These are phyloP conservation scores for Pseudomyrmex flavicornis DNA, from an alignment of 1,140 invertebrate species.

Conservation along the genomic window DNA sequence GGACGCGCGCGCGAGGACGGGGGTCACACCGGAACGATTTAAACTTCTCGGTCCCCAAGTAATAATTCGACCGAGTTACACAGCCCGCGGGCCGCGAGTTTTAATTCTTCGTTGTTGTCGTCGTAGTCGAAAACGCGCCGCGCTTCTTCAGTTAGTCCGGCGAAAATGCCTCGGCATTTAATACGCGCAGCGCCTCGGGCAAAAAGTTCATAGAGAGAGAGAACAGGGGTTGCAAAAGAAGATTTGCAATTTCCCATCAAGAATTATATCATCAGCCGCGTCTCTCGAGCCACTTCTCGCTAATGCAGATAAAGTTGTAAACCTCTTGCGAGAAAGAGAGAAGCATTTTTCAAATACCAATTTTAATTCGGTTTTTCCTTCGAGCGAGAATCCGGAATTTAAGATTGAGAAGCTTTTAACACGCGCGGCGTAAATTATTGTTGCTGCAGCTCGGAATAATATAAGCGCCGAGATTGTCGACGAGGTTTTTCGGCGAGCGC, in stretches of 20 bases:
- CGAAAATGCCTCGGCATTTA: slow-evolving; percentile 57
- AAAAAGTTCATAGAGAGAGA: slow-evolving; percentile 11
- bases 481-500: slow-evolving; percentile 41
- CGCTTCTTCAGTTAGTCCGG: not conserved
- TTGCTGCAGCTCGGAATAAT: slow-evolving; percentile 34
- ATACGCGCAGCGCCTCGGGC: slow-evolving; percentile 43
- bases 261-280: not conserved
- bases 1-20: not conserved
- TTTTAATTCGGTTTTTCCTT: not conserved
- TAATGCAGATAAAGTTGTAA: not conserved
- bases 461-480: slow-evolving; percentile 45
- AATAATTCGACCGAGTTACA: slow-evolving; percentile 78
- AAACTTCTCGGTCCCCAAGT: slow-evolving; percentile 77
- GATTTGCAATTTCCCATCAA: not conserved
- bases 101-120: slow-evolving; percentile 39
- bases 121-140: slow-evolving; percentile 28
- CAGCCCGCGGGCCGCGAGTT: slow-evolving; percentile 68
- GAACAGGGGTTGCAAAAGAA: slow-evolving; percentile 3
- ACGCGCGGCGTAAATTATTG: not conserved
- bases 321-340: not conserved
- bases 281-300: not conserved
- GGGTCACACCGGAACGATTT: slow-evolving; percentile 73
- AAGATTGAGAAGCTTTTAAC: slow-evolving; percentile 15
- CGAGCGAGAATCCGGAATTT: too few relatives aligned
- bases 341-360: not conserved